A percentile compares a stretch with the other conserved stretches of the same genome.
Evolutionary conservation across 2,113 vertebrate species (phyloP).

Genomic region (Odontesthes bonariensis): DNA sequence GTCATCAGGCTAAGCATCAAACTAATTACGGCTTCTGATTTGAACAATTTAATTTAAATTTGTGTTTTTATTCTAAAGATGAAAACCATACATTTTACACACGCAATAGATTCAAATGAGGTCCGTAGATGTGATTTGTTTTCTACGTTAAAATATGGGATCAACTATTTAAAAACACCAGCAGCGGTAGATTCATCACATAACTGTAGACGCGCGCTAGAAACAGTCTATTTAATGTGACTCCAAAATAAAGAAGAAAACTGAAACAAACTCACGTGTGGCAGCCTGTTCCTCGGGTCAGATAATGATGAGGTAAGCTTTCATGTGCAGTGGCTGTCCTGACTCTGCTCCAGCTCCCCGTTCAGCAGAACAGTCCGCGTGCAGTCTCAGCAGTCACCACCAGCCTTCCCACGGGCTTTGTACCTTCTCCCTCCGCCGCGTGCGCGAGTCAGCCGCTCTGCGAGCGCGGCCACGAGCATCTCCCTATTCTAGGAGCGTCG

Average conservation of each 20-base stretch:
- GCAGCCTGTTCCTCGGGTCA: not conserved
- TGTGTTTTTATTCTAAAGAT: too few species aligned
- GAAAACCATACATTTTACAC: too few species aligned
- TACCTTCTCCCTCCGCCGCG: not conserved
- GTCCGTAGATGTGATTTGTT: too few species aligned
- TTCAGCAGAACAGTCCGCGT: not conserved
- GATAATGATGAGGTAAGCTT: not conserved
- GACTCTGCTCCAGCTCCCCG: slow-evolving; percentile 14
- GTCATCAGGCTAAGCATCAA: not conserved
- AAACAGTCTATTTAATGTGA: too few species aligned
- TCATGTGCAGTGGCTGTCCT: not conserved
- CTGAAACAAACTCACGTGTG: not conserved
- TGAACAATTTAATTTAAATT: too few species aligned
- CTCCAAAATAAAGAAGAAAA: not conserved
- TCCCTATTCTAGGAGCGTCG: slow-evolving; percentile 10
- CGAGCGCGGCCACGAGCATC: slow-evolving; percentile 26
- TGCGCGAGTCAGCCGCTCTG: not conserved
- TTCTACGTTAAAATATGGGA: too few species aligned
- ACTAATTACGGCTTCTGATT: too few species aligned
- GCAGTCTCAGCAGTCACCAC: not conserved
- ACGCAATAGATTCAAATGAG: too few species aligned
- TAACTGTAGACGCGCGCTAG: too few species aligned
- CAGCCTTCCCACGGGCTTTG: not conserved
- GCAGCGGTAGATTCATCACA: too few species aligned
- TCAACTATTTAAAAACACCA: too few species aligned